Percentiles rank a stretch among this genome's conserved stretches.
Conservation (phyloP, 2,113 vertebrate genomes). For the Ia io region DNA sequence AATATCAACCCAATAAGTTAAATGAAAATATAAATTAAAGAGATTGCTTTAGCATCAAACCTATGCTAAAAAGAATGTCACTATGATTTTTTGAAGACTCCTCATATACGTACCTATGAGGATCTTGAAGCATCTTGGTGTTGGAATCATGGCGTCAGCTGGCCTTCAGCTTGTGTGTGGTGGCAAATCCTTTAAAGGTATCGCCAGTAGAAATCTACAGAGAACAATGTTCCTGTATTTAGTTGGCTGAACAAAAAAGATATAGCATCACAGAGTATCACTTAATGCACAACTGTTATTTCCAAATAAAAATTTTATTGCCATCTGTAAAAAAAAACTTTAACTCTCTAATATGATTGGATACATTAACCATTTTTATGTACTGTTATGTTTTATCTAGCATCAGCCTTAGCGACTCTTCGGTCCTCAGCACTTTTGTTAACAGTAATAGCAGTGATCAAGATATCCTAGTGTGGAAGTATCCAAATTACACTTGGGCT, state of each 20-base stretch:
- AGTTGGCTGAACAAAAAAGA: background rate
- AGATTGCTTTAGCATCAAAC: background rate
- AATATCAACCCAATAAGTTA: background rate
- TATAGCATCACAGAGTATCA: background rate
- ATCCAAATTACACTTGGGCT: background rate
- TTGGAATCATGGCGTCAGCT: background rate
- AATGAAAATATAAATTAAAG: background rate
- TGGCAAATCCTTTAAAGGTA: background rate
- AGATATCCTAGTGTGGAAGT: background rate
- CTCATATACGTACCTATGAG: background rate
- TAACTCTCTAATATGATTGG: background rate
- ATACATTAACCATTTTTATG: background rate
- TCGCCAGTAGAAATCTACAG: background rate
- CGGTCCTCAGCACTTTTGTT: background rate
- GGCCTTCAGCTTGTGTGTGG: background rate
- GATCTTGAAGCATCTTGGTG: background rate
- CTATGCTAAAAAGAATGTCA: background rate
- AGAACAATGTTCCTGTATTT: background rate
- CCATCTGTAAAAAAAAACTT: constrained; percentile 14
- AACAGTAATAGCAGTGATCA: background rate
- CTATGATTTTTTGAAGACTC: background rate
- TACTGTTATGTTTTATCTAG: background rate
- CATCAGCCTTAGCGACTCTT: background rate
- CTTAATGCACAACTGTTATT: background rate
- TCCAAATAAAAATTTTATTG: constrained; percentile 44